These are phyloP conservation scores for Danaus chrysippus DNA, from an alignment of 2,888 invertebrate species.

Conservation along the genomic window DNA sequence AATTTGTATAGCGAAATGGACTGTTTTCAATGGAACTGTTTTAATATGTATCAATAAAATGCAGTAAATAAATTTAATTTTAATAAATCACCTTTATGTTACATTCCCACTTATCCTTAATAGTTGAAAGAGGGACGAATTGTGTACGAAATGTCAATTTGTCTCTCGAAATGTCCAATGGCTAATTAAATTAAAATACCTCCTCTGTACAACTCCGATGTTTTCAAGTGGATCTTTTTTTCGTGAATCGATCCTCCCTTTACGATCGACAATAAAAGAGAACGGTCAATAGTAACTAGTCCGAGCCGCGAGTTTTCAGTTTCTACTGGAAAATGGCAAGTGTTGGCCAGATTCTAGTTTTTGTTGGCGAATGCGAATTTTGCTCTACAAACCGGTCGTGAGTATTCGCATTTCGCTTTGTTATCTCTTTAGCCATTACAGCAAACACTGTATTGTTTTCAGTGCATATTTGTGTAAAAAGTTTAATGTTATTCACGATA, in stretches of 20 bases:
- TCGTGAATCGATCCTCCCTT: slow-evolving; percentile 49
- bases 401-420: slow-evolving; percentile 25
- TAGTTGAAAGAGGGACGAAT: slow-evolving; percentile 12
- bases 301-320: slow-evolving; percentile 32
- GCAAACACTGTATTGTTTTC: slow-evolving; percentile 20
- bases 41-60: too few species aligned
- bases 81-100: slow-evolving; percentile 5
- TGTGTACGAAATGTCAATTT: slow-evolving; percentile 18
- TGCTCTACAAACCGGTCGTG: slow-evolving; percentile 21
- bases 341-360: slow-evolving; percentile 33
- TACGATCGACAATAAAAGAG: slow-evolving; percentile 60
- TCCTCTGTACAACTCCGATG: slow-evolving; percentile 42
- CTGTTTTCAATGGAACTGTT: too few species aligned
- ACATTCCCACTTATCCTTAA: not conserved
- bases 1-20: slow-evolving; percentile 28
- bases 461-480: slow-evolving; percentile 5
- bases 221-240: slow-evolving; percentile 43
- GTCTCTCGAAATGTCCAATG: slow-evolving; percentile 26
- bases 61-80: not conserved
- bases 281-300: slow-evolving; percentile 55
- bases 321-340: slow-evolving; percentile 30
- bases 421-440: slow-evolving; percentile 27
- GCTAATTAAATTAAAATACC: slow-evolving; percentile 59
- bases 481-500: not conserved
- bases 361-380: slow-evolving; percentile 29